A percentile compares a stretch with the other conserved stretches of the same genome.
Evolutionary conservation across 1,140 invertebrate species (phyloP).

Genomic region (Teleogryllus occipitalis): DNA sequence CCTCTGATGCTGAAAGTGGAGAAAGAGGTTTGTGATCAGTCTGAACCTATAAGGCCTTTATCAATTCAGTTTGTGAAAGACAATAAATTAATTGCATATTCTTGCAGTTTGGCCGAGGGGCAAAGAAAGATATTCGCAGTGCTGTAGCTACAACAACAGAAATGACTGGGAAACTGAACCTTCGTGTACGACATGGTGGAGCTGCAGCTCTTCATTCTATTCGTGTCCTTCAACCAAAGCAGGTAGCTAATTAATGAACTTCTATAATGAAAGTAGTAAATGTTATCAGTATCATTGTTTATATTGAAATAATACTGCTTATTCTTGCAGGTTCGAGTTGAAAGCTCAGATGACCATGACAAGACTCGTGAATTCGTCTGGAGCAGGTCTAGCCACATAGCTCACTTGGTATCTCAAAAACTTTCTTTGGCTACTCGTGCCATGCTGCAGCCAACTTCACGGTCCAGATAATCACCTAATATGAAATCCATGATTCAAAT

Average conservation of each 20-base stretch:
- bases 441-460: conserved; percentile 51
- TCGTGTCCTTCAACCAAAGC: conserved; percentile 73
- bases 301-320: not conserved
- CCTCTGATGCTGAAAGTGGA: conserved; percentile 70
- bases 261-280: no score
- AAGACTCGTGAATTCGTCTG: conserved; percentile 72
- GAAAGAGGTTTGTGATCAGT: conserved; percentile 50
- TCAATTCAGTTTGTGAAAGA: not conserved
- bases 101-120: conserved; percentile 59
- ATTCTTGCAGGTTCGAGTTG: conserved; percentile 60
- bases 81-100: not conserved
- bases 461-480: not conserved
- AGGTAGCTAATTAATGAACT: conserved; percentile 44
- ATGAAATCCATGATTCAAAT: no score
- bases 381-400: conserved; percentile 69
- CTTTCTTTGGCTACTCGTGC: conserved; percentile 63
- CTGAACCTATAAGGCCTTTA: not conserved
- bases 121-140: conserved; percentile 65
- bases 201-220: conserved; percentile 71
- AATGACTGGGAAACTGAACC: conserved; percentile 68
- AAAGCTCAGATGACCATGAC: conserved; percentile 70
- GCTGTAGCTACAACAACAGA: conserved; percentile 76
- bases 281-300: not conserved
- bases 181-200: conserved; percentile 65
- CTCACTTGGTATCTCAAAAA: conserved; percentile 71